Percentiles rank a stretch among this genome's conserved stretches.
Conservation (phyloP, 92 coral and sea anemone species). For the Bergia puertoricense region DNA sequence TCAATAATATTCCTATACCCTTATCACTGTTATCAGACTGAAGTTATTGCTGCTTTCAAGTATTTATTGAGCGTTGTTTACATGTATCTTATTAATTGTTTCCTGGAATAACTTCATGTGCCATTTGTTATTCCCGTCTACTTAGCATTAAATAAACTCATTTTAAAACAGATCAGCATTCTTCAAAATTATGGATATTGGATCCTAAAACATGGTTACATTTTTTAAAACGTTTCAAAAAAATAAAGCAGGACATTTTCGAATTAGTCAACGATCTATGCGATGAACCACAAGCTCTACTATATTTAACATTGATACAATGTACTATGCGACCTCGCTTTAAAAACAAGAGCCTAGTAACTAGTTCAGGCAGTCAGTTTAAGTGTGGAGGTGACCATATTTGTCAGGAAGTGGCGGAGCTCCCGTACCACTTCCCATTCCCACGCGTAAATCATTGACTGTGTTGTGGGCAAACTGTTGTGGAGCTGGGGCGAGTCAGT, state of each 20-base stretch:
- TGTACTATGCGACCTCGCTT: background rate
- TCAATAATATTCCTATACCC: too few relatives aligned
- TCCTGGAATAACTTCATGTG: too few relatives aligned
- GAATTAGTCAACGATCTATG: background rate
- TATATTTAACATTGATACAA: background rate
- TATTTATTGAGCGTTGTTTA: too few relatives aligned
- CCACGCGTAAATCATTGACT: constrained; percentile 7
- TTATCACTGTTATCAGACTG: too few relatives aligned
- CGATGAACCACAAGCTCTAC: background rate
- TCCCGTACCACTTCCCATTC: background rate
- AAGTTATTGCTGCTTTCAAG: too few relatives aligned
- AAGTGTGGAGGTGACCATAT: background rate
- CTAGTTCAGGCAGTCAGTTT: background rate
- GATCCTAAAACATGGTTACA: background rate
- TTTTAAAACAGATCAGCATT: background rate
- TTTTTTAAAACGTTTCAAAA: too few relatives aligned
- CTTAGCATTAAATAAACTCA: too few relatives aligned
- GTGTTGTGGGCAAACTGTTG: background rate
- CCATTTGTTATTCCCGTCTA: too few relatives aligned
- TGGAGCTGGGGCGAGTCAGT: constrained; percentile 17
- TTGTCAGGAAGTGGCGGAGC: constrained; percentile 15
- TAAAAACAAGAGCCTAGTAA: too few relatives aligned
- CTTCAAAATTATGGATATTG: background rate
- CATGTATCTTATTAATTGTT: too few relatives aligned
- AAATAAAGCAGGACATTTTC: too few relatives aligned